Percentiles rank a stretch among this genome's conserved stretches.
Evolutionary conservation across 35 echinoderm and acorn worm genomes (phyloP).

Genomic region (Heliocidaris erythrogramma): DNA sequence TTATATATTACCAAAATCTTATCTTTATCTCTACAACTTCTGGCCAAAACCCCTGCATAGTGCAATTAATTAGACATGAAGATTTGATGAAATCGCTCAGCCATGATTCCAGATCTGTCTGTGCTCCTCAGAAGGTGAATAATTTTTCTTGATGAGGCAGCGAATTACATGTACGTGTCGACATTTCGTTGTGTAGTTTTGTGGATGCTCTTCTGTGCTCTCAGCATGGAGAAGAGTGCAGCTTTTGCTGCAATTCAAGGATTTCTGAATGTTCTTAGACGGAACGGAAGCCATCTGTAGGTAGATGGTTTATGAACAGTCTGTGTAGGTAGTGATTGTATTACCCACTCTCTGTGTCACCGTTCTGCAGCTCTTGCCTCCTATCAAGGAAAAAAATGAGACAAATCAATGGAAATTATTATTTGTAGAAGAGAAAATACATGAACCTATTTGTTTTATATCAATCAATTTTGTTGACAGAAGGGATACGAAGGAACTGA

Average conservation of each 20-base stretch:
- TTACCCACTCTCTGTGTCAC: constrained; percentile 70
- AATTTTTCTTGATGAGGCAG: too few species aligned
- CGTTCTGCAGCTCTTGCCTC: constrained; percentile 59
- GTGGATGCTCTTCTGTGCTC: too few species aligned
- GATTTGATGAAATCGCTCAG: too few species aligned
- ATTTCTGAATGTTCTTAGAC: too few species aligned
- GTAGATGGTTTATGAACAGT: constrained; percentile 54
- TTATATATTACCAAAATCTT: not conserved
- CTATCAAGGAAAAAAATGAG: constrained; percentile 10
- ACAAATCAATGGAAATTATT: not conserved
- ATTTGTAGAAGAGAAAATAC: not conserved
- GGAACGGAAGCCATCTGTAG: not conserved
- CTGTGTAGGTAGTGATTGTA: constrained; percentile 69
- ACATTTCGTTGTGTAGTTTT: too few species aligned
- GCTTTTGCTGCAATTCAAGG: too few species aligned
- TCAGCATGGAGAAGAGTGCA: too few species aligned
- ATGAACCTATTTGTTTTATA: not conserved
- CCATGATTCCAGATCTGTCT: too few species aligned
- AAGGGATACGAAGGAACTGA: not conserved
- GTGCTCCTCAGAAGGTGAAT: too few species aligned
- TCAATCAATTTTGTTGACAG: not conserved
- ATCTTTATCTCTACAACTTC: not conserved
- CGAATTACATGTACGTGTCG: too few species aligned
- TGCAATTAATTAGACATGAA: not conserved
- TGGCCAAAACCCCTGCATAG: not conserved